phyloP scores from a whole-genome alignment of 2,888 invertebrate species.

The Thelaira solivaga region DNA sequence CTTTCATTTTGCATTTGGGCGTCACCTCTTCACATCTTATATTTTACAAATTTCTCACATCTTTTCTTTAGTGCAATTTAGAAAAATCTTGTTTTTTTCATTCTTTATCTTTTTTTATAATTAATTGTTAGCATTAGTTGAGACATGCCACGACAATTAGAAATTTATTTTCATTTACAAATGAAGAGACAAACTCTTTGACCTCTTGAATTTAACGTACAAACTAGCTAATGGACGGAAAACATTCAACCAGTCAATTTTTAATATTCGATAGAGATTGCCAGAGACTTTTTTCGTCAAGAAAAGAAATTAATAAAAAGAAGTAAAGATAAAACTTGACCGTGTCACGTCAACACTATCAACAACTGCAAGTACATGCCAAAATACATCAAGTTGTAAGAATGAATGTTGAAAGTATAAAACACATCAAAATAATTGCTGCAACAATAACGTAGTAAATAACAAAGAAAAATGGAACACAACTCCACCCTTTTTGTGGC shows the following conservation, averaged over 20 bases:
- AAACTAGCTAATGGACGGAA: neutral
- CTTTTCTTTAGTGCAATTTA: neutral
- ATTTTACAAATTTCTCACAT: neutral
- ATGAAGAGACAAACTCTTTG: constrained; percentile 50
- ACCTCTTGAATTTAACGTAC: constrained; percentile 38
- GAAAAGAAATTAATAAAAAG: neutral
- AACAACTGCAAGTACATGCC: neutral
- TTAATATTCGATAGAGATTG: constrained; percentile 8
- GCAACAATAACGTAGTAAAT: constrained; percentile 36
- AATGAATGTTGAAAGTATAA: constrained; percentile 43
- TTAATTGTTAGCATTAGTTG: constrained; percentile 56
- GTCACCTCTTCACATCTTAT: no score
- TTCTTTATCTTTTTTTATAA: constrained; percentile 11
- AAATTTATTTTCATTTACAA: constrained; percentile 54
- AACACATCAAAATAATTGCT: constrained; percentile 60
- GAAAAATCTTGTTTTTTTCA: neutral
- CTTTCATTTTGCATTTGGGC: no score
- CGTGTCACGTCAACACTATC: constrained; percentile 59
- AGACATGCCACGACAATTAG: constrained; percentile 58
- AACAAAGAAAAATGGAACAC: constrained; percentile 24
- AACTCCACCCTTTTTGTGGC: constrained; percentile 44
- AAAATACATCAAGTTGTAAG: constrained; percentile 23
- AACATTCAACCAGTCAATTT: constrained; percentile 29
- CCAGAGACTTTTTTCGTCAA: constrained; percentile 3
- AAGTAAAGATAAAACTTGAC: constrained; percentile 44